phyloP scores from a whole-genome alignment of 2,888 invertebrate species.

The Drosophila buzzatii region DNA sequence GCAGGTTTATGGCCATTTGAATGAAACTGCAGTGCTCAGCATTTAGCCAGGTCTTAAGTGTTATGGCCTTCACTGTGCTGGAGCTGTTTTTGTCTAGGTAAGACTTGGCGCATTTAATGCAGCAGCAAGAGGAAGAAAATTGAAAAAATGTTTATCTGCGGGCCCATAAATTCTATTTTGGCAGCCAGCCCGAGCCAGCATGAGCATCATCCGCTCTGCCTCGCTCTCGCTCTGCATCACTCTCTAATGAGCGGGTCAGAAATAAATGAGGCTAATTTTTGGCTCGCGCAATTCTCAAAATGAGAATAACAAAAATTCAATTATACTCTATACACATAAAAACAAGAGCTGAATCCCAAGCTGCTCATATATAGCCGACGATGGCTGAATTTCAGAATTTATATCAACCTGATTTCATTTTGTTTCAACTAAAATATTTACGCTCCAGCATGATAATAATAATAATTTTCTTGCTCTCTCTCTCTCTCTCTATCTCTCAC shows the following conservation, averaged over 20 bases:
- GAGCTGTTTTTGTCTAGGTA: slow-evolving; percentile 14
- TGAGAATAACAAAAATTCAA: slow-evolving; percentile 17
- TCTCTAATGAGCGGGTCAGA: slow-evolving; percentile 63
- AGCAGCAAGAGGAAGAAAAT: slow-evolving; percentile 33
- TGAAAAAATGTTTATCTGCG: slow-evolving; percentile 63
- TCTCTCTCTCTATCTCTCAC: neutral
- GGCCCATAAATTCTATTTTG: slow-evolving; percentile 68
- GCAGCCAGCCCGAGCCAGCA: slow-evolving; percentile 32
- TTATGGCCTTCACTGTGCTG: slow-evolving; percentile 28
- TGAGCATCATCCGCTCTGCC: neutral
- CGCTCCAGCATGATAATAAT: slow-evolving; percentile 44
- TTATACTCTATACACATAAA: slow-evolving; percentile 9
- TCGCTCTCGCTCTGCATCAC: neutral
- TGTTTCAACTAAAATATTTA: slow-evolving; percentile 43
- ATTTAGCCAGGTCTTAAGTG: slow-evolving; percentile 40
- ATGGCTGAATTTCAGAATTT: slow-evolving; percentile 38
- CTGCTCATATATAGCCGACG: neutral
- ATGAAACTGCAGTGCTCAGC: slow-evolving; percentile 25
- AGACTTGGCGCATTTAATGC: slow-evolving; percentile 71
- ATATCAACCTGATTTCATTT: slow-evolving; percentile 37
- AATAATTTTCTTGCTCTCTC: slow-evolving; percentile 28
- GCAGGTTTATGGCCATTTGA: slow-evolving; percentile 28
- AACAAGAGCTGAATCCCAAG: slow-evolving; percentile 2
- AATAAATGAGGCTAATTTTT: slow-evolving; percentile 73
- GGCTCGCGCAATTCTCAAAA: slow-evolving; percentile 38